Evolutionary conservation across 2,888 invertebrate species (phyloP), one percentile per base, ranked within the genome.

Genomic region (Melinaea marsaeus): DNA sequence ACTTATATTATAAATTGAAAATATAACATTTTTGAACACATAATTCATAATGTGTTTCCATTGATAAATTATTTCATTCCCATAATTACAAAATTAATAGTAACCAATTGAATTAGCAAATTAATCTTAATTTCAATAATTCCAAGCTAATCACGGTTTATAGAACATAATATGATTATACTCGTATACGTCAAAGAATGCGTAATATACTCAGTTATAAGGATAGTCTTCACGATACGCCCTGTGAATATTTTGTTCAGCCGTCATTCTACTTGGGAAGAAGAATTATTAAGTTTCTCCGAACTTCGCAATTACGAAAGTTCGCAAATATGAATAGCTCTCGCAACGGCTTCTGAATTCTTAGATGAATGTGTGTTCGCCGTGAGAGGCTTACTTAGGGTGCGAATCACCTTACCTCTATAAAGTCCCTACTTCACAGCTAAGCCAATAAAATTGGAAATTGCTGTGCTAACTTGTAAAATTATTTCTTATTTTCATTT

Each of bases 301-400:
- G 83, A 90, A 90, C 90, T 90, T 89, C 83, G 88, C 89, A 90
- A 90, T 90, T 90, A 90, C 90, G 90, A 88, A 89, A 90, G 88
- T 90, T 90, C 87, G 51, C 51, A 51, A 51, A 51, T 51, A 51
- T 51, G 86, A 89, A 90, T 89, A 88, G 88, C 90, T 89, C 88
- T 86, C 79, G 78, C 81, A 87, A 89, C 90, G 88, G 84, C 80
- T 81, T 80, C 88, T 85, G 90, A 90, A 90, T 90, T 90, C 89
- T 89, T 90, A 90, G 88, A 87, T 85, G 88, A 87, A 86, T 89
- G 77, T 89, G 82, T 88, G 86, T 81, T 83, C 79, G 77, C 79
- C 76, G 72, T 71, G 79, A 83, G 81, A 69, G 70, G 71, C 75
- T 75, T 72, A 74, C 73, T 74, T 69, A 62, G 72, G 72, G 74